phyloP scores from a whole-genome alignment of 2,888 invertebrate species.

The Acleris cristana region DNA sequence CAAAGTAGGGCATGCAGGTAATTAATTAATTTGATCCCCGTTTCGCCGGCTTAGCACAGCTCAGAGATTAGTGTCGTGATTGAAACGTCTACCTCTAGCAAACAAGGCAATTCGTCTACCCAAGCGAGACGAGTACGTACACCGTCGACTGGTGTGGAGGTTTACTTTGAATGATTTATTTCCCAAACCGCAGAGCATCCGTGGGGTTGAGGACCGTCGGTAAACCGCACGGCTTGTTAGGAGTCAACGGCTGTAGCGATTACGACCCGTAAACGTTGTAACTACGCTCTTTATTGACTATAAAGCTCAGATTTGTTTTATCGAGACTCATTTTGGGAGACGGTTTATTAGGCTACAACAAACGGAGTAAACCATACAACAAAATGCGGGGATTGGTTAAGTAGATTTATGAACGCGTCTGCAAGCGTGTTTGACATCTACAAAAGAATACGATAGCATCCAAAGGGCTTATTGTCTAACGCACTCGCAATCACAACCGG shows the following conservation, averaged over 20 bases:
- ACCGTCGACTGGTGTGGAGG: conserved; percentile 12
- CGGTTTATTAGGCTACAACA: conserved; percentile 16
- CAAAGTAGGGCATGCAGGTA: not conserved
- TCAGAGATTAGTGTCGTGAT: not conserved
- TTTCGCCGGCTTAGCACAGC: conserved; percentile 6
- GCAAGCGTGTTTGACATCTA: too few species aligned
- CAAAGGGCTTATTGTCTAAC: too few species aligned
- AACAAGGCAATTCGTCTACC: conserved; percentile 5
- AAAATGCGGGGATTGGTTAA: too few species aligned
- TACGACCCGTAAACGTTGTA: conserved; percentile 16
- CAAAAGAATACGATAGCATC: too few species aligned
- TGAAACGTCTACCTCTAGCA: not conserved
- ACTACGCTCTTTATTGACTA: conserved; percentile 15
- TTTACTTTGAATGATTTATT: conserved; percentile 28
- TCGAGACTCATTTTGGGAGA: conserved; percentile 1
- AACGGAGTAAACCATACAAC: not conserved
- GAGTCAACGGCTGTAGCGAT: conserved; percentile 25
- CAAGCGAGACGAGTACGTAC: not conserved
- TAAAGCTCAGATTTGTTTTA: conserved; percentile 20
- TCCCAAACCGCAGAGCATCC: conserved; percentile 7
- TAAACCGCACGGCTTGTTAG: conserved; percentile 11
- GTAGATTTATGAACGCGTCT: too few species aligned
- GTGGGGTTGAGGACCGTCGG: not conserved
- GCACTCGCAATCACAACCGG: too few species aligned
- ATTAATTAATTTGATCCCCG: conserved; percentile 13